These are phyloP conservation scores for Leptopilina boulardi DNA, from an alignment of 1,140 invertebrate species.

Conservation along the genomic window DNA sequence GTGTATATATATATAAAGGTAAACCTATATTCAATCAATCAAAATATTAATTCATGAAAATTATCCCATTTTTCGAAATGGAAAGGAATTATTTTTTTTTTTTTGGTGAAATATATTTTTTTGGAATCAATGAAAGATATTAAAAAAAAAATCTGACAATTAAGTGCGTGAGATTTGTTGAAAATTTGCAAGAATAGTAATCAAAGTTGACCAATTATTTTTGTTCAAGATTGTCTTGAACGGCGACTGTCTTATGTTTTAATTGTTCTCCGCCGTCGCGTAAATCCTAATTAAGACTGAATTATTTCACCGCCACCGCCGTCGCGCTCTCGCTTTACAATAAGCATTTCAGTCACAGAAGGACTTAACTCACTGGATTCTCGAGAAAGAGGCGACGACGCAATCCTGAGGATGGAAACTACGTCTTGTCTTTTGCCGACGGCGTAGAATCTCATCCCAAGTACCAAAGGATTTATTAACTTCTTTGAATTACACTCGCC, in stretches of 20 bases:
- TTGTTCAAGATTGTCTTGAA: slow-evolving; percentile 42
- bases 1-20: neutral
- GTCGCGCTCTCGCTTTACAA: neutral
- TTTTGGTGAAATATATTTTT: too few relatives aligned
- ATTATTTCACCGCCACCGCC: slow-evolving; percentile 59
- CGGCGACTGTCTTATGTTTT: slow-evolving; percentile 62
- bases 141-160: too few relatives aligned
- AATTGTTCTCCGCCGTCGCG: slow-evolving; percentile 64
- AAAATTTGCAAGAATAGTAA: neutral
- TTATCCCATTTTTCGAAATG: too few relatives aligned
- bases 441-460: slow-evolving; percentile 10
- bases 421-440: slow-evolving; percentile 32
- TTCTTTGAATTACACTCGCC: neutral
- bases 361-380: slow-evolving; percentile 30
- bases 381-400: slow-evolving; percentile 23
- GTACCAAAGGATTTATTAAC: slow-evolving; percentile 25
- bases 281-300: slow-evolving; percentile 70
- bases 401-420: slow-evolving; percentile 16
- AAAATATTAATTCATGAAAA: neutral
- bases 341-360: neutral
- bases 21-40: neutral
- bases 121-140: too few relatives aligned
- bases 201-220: slow-evolving; percentile 43
- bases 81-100: too few relatives aligned
- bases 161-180: too few relatives aligned